Evolutionary conservation across 2,888 invertebrate genomes (phyloP).

Genomic region (Philopedon plagiatum): DNA sequence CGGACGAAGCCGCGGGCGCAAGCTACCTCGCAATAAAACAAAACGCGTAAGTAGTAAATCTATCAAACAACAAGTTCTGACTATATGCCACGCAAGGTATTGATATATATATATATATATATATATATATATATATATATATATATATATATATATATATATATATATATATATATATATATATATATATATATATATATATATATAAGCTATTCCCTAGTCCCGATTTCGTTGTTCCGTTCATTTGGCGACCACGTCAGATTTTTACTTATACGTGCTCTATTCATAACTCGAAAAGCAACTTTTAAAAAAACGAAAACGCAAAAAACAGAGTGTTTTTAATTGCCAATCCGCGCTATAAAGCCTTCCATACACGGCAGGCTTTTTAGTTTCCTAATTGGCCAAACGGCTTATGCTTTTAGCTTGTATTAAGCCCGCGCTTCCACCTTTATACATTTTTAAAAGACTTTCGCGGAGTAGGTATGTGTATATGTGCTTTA

Average conservation of each 20-base stretch:
- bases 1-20: too few species aligned
- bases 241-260: too few species aligned
- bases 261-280: too few species aligned
- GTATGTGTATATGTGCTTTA: conserved; percentile 28
- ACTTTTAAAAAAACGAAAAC: neutral
- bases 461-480: conserved; percentile 60
- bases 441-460: conserved; percentile 69
- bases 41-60: too few species aligned
- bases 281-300: conserved; percentile 3
- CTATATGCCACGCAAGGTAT: too few species aligned
- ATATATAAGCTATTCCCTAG: neutral
- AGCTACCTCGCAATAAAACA: too few species aligned
- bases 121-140: too few species aligned
- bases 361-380: conserved; percentile 37
- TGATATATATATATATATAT: too few species aligned
- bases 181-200: conserved; percentile 15
- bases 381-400: conserved; percentile 61
- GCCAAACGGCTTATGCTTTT: conserved; percentile 70
- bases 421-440: conserved; percentile 67
- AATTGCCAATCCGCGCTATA: conserved; percentile 19
- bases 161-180: conserved; percentile 17
- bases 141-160: conserved; percentile 17
- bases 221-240: too few species aligned
- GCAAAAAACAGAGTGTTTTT: conserved; percentile 19
- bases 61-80: too few species aligned